Conservation (phyloP, 2,797 vertebrate genomes). For the Manis javanica region DNA sequence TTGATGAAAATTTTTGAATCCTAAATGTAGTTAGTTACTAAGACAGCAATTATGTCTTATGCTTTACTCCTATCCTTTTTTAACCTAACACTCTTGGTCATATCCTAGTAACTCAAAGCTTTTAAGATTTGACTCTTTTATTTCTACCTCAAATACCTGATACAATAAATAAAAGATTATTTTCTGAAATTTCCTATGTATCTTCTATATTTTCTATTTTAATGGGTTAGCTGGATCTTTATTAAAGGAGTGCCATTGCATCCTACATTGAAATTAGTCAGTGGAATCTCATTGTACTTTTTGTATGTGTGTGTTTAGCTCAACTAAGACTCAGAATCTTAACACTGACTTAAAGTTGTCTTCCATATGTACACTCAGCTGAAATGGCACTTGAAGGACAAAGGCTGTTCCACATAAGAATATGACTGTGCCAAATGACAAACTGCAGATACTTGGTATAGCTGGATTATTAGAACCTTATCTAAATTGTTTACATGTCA, state of each 20-base stretch:
- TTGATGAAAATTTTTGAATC: background rate
- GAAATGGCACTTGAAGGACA: background rate
- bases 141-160: background rate
- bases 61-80: background rate
- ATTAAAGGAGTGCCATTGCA: background rate
- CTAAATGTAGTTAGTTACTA: background rate
- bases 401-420: background rate
- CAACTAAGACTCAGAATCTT: constrained; percentile 19
- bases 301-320: background rate
- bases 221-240: background rate
- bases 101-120: background rate
- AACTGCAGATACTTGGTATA: constrained; percentile 62
- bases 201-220: background rate
- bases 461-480: constrained; percentile 78
- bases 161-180: background rate
- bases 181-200: background rate
- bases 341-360: background rate
- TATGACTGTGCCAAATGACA: background rate
- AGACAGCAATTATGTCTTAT: background rate
- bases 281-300: background rate
- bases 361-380: background rate
- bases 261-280: constrained; percentile 15
- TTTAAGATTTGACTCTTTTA: background rate
- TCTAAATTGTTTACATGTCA: constrained; percentile 85
- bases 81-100: too few relatives aligned